Conservation (phyloP, 2,888 invertebrate genomes). For the Malthinus seriepunctatus region DNA sequence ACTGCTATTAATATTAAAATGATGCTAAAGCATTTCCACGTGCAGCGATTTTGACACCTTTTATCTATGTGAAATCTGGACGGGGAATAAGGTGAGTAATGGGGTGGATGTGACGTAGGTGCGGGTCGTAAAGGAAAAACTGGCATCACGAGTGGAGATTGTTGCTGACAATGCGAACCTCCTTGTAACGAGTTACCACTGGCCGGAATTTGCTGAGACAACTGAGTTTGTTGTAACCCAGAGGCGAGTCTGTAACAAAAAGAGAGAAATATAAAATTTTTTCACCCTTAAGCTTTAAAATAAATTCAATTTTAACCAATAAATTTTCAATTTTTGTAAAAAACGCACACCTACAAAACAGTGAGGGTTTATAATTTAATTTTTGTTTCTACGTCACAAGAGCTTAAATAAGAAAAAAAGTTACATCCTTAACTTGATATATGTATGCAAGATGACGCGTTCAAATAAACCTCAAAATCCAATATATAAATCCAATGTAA, state of each 20-base stretch:
- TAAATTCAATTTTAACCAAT: constrained; percentile 25
- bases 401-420: constrained; percentile 4
- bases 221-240: constrained; percentile 58
- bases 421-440: constrained; percentile 18
- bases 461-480: constrained; percentile 36
- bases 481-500: constrained; percentile 36
- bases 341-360: neutral
- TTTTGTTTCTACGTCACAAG: constrained; percentile 5
- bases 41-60: constrained; percentile 90
- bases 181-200: constrained; percentile 68
- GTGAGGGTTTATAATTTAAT: constrained; percentile 3
- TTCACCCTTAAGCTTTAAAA: constrained; percentile 20
- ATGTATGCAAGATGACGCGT: constrained; percentile 33
- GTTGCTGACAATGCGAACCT: constrained; percentile 66
- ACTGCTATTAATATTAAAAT: constrained; percentile 89
- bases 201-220: constrained; percentile 61
- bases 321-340: constrained; percentile 17
- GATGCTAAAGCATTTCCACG: constrained; percentile 96
- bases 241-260: constrained; percentile 57
- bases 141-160: constrained; percentile 84
- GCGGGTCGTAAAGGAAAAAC: constrained; percentile 78
- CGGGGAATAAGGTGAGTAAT: constrained; percentile 88
- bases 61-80: constrained; percentile 95
- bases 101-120: constrained; percentile 68
- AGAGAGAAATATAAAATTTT: too few relatives aligned